A percentile compares a stretch with the other conserved stretches of the same genome.
Conservation (phyloP, 2,113 vertebrate species). For the Dendropsophus ebraccatus region DNA sequence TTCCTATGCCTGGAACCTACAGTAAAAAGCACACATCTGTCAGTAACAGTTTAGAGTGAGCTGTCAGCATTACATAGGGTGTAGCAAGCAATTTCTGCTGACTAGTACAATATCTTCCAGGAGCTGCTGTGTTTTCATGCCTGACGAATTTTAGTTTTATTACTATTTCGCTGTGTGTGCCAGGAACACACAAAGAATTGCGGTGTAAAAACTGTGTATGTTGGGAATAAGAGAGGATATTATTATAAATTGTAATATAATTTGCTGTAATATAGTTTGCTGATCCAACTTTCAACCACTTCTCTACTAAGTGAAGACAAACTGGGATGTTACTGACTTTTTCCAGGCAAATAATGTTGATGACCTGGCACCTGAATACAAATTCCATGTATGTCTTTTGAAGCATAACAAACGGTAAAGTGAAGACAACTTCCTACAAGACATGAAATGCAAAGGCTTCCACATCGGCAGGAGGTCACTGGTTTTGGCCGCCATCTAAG, state of each 20-base stretch:
- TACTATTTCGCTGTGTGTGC: not conserved
- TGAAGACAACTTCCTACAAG: not conserved
- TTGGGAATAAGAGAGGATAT: not conserved
- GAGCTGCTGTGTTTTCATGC: slow-evolving; percentile 1
- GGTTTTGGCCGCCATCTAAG: not conserved
- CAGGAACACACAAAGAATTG: not conserved
- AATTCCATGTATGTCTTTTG: not conserved
- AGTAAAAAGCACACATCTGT: slow-evolving; percentile 50
- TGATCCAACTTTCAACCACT: not conserved
- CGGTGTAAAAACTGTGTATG: not conserved
- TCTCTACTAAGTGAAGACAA: not conserved
- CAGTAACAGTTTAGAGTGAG: not conserved
- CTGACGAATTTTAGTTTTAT: slow-evolving; percentile 5
- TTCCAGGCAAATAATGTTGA: not conserved
- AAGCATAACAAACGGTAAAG: not conserved
- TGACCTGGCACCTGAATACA: not conserved
- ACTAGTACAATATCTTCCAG: not conserved
- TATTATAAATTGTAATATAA: not conserved
- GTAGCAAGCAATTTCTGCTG: not conserved
- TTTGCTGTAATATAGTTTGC: no score
- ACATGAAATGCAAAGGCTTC: not conserved
- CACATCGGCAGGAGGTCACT: not conserved
- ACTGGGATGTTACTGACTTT: not conserved
- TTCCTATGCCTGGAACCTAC: slow-evolving; percentile 94
- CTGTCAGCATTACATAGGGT: slow-evolving; percentile 2